phyloP scores from a whole-genome alignment of 2,113 vertebrate genomes.

The Panthera tigris region DNA sequence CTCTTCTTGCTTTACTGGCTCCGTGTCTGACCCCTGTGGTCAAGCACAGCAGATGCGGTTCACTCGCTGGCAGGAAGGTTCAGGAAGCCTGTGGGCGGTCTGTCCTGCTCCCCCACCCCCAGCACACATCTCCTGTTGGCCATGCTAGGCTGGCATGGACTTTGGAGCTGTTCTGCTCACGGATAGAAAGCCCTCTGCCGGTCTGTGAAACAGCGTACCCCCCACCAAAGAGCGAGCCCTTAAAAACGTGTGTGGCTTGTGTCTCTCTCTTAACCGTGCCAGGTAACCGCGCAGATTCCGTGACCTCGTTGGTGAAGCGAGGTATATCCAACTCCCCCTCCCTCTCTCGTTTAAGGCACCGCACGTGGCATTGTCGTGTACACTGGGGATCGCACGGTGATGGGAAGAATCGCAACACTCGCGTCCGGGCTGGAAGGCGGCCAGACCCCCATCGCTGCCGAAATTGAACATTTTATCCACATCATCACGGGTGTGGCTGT shows the following conservation, averaged over 20 bases:
- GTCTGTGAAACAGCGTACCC: not conserved
- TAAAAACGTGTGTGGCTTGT: not conserved
- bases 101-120: fast-evolving
- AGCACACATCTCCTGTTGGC: not conserved
- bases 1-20: not conserved
- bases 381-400: slow-evolving; percentile 89
- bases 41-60: not conserved
- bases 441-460: slow-evolving; percentile 87
- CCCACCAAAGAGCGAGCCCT: not conserved
- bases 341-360: slow-evolving; percentile 78
- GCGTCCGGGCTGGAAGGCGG: slow-evolving; percentile 89
- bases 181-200: not conserved
- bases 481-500: slow-evolving; percentile 90
- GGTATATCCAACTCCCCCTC: not conserved
- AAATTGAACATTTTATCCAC: slow-evolving; percentile 89
- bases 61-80: not conserved
- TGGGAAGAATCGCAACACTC: slow-evolving; percentile 89
- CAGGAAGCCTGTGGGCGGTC: not conserved
- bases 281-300: too few species aligned
- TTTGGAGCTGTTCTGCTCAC: not conserved
- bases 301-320: not conserved
- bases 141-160: fast-evolving
- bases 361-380: slow-evolving; percentile 88
- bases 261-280: not conserved
- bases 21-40: not conserved